These are phyloP conservation scores for Coenonympha glycerion DNA, from an alignment of 2,888 invertebrate genomes.

Conservation along the genomic window DNA sequence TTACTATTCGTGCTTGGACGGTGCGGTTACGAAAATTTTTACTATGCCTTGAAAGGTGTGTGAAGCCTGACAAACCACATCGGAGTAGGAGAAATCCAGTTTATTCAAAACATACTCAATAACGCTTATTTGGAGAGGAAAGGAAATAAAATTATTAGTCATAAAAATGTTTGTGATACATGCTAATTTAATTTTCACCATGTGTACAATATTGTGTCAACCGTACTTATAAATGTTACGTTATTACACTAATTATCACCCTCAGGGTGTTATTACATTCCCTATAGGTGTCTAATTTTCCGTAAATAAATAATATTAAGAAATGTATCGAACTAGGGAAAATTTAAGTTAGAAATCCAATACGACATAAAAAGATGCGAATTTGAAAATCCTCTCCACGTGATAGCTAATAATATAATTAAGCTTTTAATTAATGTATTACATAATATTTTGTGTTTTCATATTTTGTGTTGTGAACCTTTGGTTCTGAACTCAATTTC, in stretches of 20 bases:
- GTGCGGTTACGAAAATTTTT: background rate
- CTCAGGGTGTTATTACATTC: background rate
- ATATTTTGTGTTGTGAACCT: too few relatives aligned
- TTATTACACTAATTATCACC: slow-evolving; percentile 17
- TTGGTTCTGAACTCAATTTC: slow-evolving; percentile 1
- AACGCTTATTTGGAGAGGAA: background rate
- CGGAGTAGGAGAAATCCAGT: too few relatives aligned
- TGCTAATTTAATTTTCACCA: slow-evolving; percentile 8
- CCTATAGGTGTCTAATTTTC: slow-evolving; percentile 1
- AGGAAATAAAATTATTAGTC: background rate
- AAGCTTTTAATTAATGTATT: too few relatives aligned
- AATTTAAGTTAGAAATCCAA: too few relatives aligned
- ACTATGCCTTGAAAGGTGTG: too few relatives aligned
- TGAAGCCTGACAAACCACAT: too few relatives aligned
- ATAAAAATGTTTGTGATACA: slow-evolving; percentile 11
- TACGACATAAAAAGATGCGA: too few relatives aligned
- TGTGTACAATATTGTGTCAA: background rate
- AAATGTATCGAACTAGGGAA: too few relatives aligned
- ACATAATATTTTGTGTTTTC: background rate
- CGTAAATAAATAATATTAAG: background rate
- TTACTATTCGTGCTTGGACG: too few relatives aligned
- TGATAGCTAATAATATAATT: too few relatives aligned
- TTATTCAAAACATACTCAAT: background rate
- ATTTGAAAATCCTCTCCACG: too few relatives aligned
- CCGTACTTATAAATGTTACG: background rate